phyloP scores from a whole-genome alignment of 2,888 invertebrate species.

The Metacarcinus magister region DNA sequence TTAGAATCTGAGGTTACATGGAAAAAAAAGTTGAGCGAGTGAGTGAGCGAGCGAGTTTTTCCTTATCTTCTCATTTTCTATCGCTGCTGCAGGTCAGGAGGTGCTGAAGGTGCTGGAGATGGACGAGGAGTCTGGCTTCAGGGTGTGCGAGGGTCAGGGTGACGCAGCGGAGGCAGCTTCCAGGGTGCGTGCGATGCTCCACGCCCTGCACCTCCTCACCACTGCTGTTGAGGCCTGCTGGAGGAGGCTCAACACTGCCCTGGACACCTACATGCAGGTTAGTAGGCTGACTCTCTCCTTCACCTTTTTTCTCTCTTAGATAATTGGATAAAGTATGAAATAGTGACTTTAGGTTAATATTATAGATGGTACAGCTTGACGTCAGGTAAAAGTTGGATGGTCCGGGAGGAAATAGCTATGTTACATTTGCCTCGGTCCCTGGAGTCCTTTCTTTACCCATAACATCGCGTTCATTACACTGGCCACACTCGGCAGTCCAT shows the following conservation, averaged over 20 bases:
- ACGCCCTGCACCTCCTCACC: conserved; percentile 78
- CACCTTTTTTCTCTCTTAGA: neutral
- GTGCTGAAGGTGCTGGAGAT: conserved; percentile 87
- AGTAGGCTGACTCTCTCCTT: neutral
- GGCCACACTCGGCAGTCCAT: neutral
- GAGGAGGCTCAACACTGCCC: conserved; percentile 81
- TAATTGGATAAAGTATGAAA: too few relatives aligned
- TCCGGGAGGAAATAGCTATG: neutral
- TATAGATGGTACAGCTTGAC: too few relatives aligned
- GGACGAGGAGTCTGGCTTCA: conserved; percentile 84
- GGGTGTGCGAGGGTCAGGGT: conserved; percentile 71
- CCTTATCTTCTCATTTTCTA: neutral
- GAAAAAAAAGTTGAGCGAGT: neutral
- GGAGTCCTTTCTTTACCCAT: too few relatives aligned
- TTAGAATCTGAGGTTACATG: neutral
- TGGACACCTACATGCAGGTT: conserved; percentile 81
- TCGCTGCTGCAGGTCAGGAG: conserved; percentile 84
- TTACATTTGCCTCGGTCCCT: too few relatives aligned
- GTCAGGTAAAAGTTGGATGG: too few relatives aligned
- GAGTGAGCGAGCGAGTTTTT: neutral
- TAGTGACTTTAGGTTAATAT: neutral
- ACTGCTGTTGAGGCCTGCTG: conserved; percentile 82
- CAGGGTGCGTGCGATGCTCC: conserved; percentile 78
- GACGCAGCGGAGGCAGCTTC: conserved; percentile 77
- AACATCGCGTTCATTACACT: neutral